phyloP scores from a whole-genome alignment of 2,113 vertebrate genomes.

The Spizaetus ornatus region DNA sequence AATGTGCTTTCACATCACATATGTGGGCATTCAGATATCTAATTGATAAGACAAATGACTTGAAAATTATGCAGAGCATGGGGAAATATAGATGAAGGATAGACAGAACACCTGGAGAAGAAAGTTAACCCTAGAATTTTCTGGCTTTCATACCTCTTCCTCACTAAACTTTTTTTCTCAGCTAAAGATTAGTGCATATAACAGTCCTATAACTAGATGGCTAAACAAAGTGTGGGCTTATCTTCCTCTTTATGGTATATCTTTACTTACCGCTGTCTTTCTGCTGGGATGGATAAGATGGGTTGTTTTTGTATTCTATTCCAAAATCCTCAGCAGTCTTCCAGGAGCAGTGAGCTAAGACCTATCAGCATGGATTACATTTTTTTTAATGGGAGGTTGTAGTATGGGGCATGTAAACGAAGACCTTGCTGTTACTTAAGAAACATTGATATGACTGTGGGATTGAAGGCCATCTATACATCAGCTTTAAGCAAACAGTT shows the following conservation, averaged over 20 bases:
- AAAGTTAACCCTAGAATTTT: not conserved
- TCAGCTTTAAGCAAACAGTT: not conserved
- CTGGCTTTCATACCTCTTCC: not conserved
- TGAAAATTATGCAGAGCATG: not conserved
- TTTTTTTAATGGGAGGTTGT: not conserved
- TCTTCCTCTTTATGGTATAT: not conserved
- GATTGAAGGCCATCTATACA: not conserved
- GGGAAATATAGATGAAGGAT: not conserved
- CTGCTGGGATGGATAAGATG: not conserved
- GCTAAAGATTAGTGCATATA: not conserved
- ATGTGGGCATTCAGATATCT: not conserved
- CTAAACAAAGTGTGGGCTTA: not conserved
- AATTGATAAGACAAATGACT: not conserved
- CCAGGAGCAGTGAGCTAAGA: not conserved
- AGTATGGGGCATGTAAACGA: not conserved
- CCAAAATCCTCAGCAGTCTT: not conserved
- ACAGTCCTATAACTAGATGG: not conserved
- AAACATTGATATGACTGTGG: not conserved
- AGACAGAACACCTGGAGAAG: not conserved
- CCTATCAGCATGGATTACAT: not conserved
- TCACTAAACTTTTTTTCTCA: not conserved
- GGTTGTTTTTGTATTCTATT: not conserved
- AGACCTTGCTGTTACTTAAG: not conserved
- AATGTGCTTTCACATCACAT: not conserved
- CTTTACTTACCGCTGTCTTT: not conserved